Base-by-base conservation (phyloP, 2,113 vertebrate genomes). In the Onychorhynchus coronatus region DNA sequence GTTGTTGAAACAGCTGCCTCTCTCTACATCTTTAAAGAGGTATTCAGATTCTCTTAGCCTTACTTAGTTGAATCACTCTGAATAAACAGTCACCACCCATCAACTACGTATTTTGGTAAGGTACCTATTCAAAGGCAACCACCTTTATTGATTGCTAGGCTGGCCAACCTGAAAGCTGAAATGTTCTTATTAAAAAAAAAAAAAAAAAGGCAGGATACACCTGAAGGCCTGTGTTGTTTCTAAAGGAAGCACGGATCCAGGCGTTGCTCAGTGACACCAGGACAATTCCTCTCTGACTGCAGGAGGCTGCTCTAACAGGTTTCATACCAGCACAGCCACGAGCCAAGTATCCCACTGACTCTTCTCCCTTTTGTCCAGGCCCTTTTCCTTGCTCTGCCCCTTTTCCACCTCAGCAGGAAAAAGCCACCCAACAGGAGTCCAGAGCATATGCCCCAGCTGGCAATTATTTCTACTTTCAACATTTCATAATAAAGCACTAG, bases 31-130 rank as follows among this genome's bases (percentile, higher is more conserved):
- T 97, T 96, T 73, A 89, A 96, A 77, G 94, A 97, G 90, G 95
- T 73, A 97, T 98, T 98, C 96, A 93, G 96, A 97, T 97, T 98
- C 97, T 96, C 96, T 91, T 46, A 90, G 97, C 97, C 95, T 96
- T 95, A 97, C 97, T 96, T 89, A 96, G 97, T 96, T 98, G 98
- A 98, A 98, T 98, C 97, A 98, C 96, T 95, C 97, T 97, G 97
- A 98, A 98, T 98, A 98, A 98, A 98, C 98, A 98, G 95, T 97
- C 98, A 97, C 98, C 98, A 98, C 98, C 98, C 98, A 93, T 97
- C 96, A 96, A 98, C 96, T 97, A 93, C 75, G 94, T 97, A 97
- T 98, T 98, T 98, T 98, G 98, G 94, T 95, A 94, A 97, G 94
- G 96, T 92, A 97, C 96, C 97, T 97, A 98, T 97, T 98, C 98